Evolutionary conservation across 1,140 invertebrate genomes (phyloP).

Genomic region (Heterodera carotae): DNA sequence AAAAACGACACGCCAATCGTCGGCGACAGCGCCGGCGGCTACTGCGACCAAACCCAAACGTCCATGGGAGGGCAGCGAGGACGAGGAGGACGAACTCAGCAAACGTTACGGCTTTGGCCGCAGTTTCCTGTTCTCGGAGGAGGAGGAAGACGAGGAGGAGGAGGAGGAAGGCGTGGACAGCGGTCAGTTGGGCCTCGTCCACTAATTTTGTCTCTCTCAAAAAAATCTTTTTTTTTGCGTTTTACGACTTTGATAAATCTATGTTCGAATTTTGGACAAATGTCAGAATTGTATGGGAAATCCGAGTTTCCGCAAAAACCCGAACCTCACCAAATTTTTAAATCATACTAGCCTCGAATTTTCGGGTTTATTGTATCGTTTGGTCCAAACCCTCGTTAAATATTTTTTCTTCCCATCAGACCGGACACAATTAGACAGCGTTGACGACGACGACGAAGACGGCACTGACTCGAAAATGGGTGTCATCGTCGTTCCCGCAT

Average conservation of each 20-base stretch:
- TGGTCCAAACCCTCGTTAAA: too few relatives aligned
- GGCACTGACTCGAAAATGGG: neutral
- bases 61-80: slow-evolving; percentile 40
- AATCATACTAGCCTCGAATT: too few relatives aligned
- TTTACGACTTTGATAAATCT: neutral
- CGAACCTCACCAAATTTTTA: too few relatives aligned
- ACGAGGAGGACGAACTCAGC: slow-evolving; percentile 16
- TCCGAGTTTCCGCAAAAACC: too few relatives aligned
- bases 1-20: neutral
- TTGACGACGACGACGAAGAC: neutral
- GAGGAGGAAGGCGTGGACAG: neutral
- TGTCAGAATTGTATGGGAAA: too few relatives aligned
- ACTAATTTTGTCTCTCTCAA: neutral
- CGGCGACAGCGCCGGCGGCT: neutral
- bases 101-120: neutral
- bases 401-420: neutral
- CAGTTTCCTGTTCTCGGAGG: slow-evolving; percentile 8
- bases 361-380: too few relatives aligned
- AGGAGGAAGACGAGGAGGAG: slow-evolving; percentile 29
- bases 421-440: neutral
- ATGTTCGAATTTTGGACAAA: slow-evolving; percentile 21
- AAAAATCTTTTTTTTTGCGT: neutral
- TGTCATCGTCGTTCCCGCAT: neutral
- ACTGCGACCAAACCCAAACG: slow-evolving; percentile 15
- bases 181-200: neutral